Percentiles rank a stretch among this genome's conserved stretches.
Conservation (phyloP, 2,797 vertebrate species). For the Hippocampus kuda region DNA sequence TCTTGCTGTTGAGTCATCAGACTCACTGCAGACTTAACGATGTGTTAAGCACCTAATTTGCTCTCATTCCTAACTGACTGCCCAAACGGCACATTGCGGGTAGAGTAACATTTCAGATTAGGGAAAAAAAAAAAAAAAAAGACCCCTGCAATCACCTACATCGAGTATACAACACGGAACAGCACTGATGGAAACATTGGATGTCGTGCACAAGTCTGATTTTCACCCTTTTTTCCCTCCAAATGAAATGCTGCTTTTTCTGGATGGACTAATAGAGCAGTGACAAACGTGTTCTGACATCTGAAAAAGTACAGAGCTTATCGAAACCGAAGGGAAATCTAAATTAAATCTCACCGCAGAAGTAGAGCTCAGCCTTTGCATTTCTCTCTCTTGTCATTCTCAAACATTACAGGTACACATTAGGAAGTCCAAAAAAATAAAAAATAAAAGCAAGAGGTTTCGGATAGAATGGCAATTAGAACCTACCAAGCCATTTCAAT, state of each 20-base stretch:
- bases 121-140: conserved; percentile 17
- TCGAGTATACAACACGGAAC: conserved; percentile 8
- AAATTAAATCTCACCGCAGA: conserved; percentile 62
- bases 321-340: conserved; percentile 59
- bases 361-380: conserved; percentile 40
- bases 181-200: neutral
- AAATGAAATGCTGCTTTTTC: conserved; percentile 35
- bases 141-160: conserved; percentile 3
- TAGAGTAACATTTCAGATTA: conserved; percentile 22
- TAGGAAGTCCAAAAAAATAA: conserved; percentile 38
- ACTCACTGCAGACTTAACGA: conserved; percentile 53
- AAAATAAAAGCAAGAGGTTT: conserved; percentile 6
- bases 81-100: conserved; percentile 29
- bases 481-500: neutral
- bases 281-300: conserved; percentile 43
- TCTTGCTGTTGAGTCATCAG: conserved; percentile 31
- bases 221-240: conserved; percentile 21
- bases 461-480: conserved; percentile 23
- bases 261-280: conserved; percentile 46
- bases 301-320: conserved; percentile 48
- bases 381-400: conserved; percentile 54
- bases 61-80: conserved; percentile 49
- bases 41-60: conserved; percentile 49
- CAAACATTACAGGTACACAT: conserved; percentile 51
- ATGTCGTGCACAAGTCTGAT: conserved; percentile 36